Percentiles rank a stretch among this genome's conserved stretches.
Evolutionary conservation across 2,113 vertebrate genomes (phyloP).

Genomic region (Nyctereutes procyonoides): DNA sequence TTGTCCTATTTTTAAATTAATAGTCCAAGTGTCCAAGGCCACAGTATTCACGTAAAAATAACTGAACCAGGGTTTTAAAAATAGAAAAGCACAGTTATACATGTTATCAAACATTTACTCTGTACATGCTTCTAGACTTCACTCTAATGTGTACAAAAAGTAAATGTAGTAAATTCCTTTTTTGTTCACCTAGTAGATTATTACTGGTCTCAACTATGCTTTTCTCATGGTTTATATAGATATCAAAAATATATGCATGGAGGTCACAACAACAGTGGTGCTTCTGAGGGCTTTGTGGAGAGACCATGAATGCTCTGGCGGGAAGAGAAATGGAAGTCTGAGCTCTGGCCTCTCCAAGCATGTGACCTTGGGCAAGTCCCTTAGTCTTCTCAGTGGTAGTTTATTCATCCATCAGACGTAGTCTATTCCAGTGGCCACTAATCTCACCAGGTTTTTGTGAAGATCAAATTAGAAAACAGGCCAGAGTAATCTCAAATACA

Average conservation of each 20-base stretch:
- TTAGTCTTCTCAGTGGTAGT: neutral
- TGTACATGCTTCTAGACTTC: neutral
- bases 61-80: neutral
- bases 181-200: neutral
- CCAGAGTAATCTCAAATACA: neutral
- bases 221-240: neutral
- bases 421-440: neutral
- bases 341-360: neutral
- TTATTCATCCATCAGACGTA: neutral
- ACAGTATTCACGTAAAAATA: constrained; percentile 51
- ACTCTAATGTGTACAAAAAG: neutral
- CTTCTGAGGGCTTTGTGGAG: neutral
- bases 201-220: neutral
- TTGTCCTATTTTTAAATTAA: constrained; percentile 54
- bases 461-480: neutral
- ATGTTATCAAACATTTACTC: neutral
- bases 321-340: neutral
- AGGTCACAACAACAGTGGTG: neutral
- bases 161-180: neutral
- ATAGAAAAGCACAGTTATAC: neutral
- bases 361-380: neutral
- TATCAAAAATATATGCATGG: neutral
- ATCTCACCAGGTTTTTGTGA: neutral
- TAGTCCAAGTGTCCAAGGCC: constrained; percentile 21
- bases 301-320: neutral